Conservation (phyloP, 64 coral and sea anemone genomes). For the Dendrophyllia cribrosa region DNA sequence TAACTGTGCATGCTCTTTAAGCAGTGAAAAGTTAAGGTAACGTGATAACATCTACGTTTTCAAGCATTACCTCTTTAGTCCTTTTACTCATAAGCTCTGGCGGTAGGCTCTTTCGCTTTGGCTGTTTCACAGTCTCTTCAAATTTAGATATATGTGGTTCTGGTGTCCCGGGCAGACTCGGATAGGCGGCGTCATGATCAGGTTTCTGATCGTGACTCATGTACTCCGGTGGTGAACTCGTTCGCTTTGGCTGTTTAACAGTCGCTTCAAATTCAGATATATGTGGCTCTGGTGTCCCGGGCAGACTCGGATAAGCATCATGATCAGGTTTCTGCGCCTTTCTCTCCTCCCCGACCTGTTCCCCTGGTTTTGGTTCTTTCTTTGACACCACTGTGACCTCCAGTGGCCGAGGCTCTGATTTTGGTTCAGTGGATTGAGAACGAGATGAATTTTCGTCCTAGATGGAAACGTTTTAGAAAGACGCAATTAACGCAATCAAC, state of each 20-base stretch:
- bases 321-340: neutral
- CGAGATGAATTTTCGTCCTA: slow-evolving; percentile 4
- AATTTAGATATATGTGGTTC: too few species aligned
- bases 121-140: neutral
- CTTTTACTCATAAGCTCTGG: slow-evolving; percentile 20
- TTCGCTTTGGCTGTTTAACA: neutral
- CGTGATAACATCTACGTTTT: too few species aligned
- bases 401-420: neutral
- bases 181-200: slow-evolving; percentile 37
- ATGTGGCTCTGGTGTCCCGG: slow-evolving; percentile 24
- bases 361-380: neutral
- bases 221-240: neutral
- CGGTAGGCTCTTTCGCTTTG: neutral
- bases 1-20: too few species aligned
- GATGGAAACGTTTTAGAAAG: neutral
- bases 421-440: neutral
- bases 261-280: neutral
- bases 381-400: slow-evolving; percentile 11
- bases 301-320: slow-evolving; percentile 38
- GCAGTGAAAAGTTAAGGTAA: too few species aligned
- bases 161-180: neutral
- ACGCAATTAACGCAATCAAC: neutral
- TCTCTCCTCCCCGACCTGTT: neutral
- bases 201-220: neutral
- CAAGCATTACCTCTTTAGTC: neutral